Evolutionary conservation across 2,113 vertebrate genomes (phyloP).

Genomic region (Glaucidium brasilianum): DNA sequence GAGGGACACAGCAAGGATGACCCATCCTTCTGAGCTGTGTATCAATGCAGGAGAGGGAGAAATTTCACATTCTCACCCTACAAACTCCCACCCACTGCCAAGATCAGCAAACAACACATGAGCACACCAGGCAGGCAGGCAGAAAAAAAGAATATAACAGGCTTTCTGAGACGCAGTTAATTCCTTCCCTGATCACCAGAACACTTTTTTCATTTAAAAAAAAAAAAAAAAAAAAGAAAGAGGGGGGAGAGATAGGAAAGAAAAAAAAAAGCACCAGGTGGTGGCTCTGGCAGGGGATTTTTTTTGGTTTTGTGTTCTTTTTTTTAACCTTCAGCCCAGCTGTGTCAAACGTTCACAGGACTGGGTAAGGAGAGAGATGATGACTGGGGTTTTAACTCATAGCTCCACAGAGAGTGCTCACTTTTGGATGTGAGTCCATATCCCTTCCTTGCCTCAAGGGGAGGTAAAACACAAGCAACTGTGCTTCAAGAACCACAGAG

Average conservation of each 20-base stretch:
- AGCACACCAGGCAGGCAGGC: neutral
- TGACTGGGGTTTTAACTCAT: neutral
- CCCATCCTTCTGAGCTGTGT: neutral
- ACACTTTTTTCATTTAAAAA: neutral
- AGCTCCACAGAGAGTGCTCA: fast-evolving
- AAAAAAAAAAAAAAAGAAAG: neutral
- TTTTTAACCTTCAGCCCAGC: neutral
- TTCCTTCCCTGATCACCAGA: neutral
- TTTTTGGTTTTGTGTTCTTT: fast-evolving
- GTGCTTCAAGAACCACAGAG: neutral
- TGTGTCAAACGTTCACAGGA: neutral
- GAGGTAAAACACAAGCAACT: neutral
- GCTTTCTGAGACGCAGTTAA: neutral
- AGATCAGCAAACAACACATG: neutral
- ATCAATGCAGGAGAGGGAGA: neutral
- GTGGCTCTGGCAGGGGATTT: neutral
- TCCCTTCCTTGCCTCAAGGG: neutral
- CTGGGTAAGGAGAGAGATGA: neutral
- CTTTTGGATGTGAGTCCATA: neutral
- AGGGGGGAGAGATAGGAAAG: no score
- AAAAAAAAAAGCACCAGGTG: neutral
- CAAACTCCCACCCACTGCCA: neutral
- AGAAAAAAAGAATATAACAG: neutral
- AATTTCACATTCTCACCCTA: neutral
- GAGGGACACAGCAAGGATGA: neutral